These are phyloP conservation scores for Chloroceryle aenea DNA, from an alignment of 2,113 vertebrate species.

Conservation along the genomic window DNA sequence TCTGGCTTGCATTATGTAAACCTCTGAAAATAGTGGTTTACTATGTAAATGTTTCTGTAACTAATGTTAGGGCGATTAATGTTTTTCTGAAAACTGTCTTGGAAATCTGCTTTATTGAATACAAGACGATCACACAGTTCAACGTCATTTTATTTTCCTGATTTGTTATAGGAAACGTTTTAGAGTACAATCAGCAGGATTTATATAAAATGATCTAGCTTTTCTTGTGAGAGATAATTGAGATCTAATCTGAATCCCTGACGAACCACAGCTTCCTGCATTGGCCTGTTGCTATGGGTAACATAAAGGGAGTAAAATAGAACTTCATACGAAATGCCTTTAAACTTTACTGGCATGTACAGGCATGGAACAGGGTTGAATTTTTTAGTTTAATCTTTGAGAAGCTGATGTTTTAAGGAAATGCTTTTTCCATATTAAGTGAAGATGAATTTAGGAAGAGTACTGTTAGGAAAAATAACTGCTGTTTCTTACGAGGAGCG, in stretches of 20 bases:
- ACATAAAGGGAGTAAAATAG: conserved; percentile 75
- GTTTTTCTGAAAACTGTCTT: conserved; percentile 33
- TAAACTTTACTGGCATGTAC: conserved; percentile 83
- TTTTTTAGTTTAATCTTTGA: conserved; percentile 38
- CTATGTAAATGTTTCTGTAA: conserved; percentile 53
- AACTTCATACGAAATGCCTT: conserved; percentile 75
- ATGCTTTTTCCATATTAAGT: conserved; percentile 55
- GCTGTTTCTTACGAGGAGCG: conserved; percentile 66
- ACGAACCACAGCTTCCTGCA: conserved; percentile 77
- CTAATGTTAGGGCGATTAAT: conserved; percentile 50
- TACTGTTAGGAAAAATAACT: conserved; percentile 69
- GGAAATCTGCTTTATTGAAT: conserved; percentile 51
- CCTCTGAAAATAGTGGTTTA: conserved; percentile 61
- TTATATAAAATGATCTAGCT: conserved; percentile 65
- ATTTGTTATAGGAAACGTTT: conserved; percentile 65
- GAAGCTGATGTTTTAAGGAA: conserved; percentile 34
- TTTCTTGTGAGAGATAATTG: conserved; percentile 69
- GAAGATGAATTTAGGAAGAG: conserved; percentile 78
- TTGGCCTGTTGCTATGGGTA: conserved; percentile 81
- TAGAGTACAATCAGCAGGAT: conserved; percentile 63
- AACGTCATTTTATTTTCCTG: conserved; percentile 15
- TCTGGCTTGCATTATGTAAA: conserved; percentile 50
- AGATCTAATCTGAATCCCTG: conserved; percentile 74
- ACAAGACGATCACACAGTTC: conserved; percentile 16
- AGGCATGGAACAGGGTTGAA: conserved; percentile 73